These are phyloP conservation scores for Leptodactylus fuscus DNA, from an alignment of 2,113 vertebrate species.

Conservation along the genomic window DNA sequence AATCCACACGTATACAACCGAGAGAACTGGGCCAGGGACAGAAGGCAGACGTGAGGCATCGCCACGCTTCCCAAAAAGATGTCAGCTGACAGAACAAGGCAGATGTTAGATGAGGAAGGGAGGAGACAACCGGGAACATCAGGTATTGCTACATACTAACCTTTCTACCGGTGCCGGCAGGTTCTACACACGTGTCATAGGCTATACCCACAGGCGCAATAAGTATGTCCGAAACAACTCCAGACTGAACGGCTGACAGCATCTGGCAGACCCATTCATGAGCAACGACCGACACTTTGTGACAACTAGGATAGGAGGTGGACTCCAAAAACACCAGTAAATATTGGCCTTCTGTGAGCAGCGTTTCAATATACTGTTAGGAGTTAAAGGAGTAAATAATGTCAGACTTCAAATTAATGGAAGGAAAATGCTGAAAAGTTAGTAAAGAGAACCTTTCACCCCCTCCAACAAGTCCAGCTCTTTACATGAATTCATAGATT, in stretches of 20 bases:
- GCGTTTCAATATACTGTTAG: constrained; percentile 78
- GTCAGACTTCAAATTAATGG: not conserved
- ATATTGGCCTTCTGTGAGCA: constrained; percentile 79
- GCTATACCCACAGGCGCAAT: constrained; percentile 84
- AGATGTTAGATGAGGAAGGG: not conserved
- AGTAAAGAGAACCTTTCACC: too few relatives aligned
- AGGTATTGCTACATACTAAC: constrained; percentile 64
- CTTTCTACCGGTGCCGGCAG: fast-evolving
- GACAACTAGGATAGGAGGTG: constrained; percentile 55
- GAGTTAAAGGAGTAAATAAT: not conserved
- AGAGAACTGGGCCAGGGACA: constrained; percentile 57
- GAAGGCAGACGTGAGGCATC: constrained; percentile 53
- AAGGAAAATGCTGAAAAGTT: not conserved
- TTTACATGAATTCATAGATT: too few relatives aligned
- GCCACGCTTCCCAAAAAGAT: constrained; percentile 55
- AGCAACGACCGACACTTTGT: constrained; percentile 69
- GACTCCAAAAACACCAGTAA: constrained; percentile 80
- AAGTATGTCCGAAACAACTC: constrained; percentile 74
- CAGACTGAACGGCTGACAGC: constrained; percentile 68
- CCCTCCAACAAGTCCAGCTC: too few relatives aligned
- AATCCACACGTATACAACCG: constrained; percentile 79
- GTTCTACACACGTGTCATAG: constrained; percentile 72
- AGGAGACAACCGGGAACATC: not conserved
- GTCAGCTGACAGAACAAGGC: not conserved
- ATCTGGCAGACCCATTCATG: constrained; percentile 68